phyloP scores from a whole-genome alignment of 2,797 vertebrate genomes.

The Parotocinclus haroldoi region DNA sequence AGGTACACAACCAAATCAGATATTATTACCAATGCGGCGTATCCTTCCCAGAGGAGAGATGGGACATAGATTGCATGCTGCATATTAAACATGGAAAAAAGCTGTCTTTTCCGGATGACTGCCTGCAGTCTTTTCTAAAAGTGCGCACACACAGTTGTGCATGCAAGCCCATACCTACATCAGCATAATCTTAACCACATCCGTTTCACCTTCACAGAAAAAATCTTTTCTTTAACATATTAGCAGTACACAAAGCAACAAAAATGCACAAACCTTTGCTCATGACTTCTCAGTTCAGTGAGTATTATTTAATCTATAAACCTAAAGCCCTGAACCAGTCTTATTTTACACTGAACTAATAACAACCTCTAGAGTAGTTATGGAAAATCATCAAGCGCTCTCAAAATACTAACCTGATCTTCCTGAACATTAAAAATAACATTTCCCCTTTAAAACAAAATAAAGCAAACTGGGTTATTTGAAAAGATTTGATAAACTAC shows the following conservation, averaged over 20 bases:
- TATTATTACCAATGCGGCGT: conserved; percentile 48
- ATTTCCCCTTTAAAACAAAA: too few relatives aligned
- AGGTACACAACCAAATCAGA: conserved; percentile 55
- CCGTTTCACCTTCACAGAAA: conserved; percentile 43
- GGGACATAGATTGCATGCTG: conserved; percentile 49
- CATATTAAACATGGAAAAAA: conserved; percentile 48
- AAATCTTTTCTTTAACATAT: conserved; percentile 26
- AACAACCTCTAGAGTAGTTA: too few relatives aligned
- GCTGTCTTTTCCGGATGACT: conserved; percentile 26
- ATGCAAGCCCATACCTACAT: neutral
- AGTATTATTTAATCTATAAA: too few relatives aligned
- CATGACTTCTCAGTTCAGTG: too few relatives aligned
- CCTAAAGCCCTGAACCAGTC: too few relatives aligned
- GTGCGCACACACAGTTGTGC: conserved; percentile 14
- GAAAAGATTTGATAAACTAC: too few relatives aligned
- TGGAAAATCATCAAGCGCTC: too few relatives aligned
- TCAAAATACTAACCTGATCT: too few relatives aligned
- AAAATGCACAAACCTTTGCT: neutral
- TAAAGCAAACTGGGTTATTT: too few relatives aligned
- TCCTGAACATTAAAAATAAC: too few relatives aligned
- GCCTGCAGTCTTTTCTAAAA: conserved; percentile 29
- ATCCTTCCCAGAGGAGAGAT: conserved; percentile 48
- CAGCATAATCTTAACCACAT: neutral
- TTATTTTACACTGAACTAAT: too few relatives aligned
- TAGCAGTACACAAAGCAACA: conserved; percentile 13